Base-by-base conservation (phyloP, 1,140 invertebrate genomes). In the Oncopodura yosiiana region DNA sequence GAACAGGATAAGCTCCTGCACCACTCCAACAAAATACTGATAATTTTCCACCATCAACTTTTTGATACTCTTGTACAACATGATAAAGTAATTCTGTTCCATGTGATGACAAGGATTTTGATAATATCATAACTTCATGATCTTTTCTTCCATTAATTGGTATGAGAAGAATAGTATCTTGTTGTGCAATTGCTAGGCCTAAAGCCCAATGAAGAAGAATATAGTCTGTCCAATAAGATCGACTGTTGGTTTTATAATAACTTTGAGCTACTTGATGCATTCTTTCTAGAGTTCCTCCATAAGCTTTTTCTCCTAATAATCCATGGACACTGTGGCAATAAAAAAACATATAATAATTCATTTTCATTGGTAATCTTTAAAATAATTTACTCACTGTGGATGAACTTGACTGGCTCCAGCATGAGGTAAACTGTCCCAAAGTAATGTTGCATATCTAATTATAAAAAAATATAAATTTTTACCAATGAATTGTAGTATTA, bases 361-460 rank as follows among this genome's bases (percentile, higher is more conserved):
- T n/a, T n/a, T n/a, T n/a, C n/a, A n/a, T n/a, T n/a, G n/a, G n/a
- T n/a, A n/a, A n/a, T n/a, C n/a, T n/a, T n/a, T n/a, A n/a, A n/a
- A n/a, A n/a, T n/a, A n/a, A n/a, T n/a, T n/a, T n/a, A n/a, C n/a
- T n/a, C n/a, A n/a, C n/a, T 76, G 75, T n/a, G 74, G 73, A 66
- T 76, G 75, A 18, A 75, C 61, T 66, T 75, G 74, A 65, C 72
- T 74, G 18, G 73, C 74, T 16, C 74, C 73, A 30, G 69, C 71
- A 59, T 73, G 69, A 16, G 73, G 73, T 34, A 75, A 53, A 5
- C 69, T 61, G 58, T 76, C 75, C 74, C 73, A 75, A 5, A 74
- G 62, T 11, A 75, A 26, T 19, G 67, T 62, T 11, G 73, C 72
- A 54, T 66, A 73, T 37, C 61, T 66, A n/a, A n/a, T n/a, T n/a